Conservation (phyloP, 2,113 vertebrate genomes). For the Gnathonemus echidnorhynchus region DNA sequence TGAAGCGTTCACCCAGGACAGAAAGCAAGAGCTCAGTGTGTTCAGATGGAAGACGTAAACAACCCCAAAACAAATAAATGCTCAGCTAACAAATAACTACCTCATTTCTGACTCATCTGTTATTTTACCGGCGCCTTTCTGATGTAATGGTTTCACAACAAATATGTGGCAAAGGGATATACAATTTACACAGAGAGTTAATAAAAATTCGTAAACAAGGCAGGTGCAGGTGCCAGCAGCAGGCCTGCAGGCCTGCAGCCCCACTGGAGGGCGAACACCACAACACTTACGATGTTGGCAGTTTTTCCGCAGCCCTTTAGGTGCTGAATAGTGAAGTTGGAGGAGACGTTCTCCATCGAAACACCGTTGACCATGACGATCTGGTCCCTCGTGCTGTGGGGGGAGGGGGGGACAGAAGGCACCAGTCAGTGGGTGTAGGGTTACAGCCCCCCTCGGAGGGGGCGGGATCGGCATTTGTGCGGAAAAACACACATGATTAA, state of each 20-base stretch:
- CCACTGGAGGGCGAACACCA: neutral
- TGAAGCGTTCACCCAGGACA: neutral
- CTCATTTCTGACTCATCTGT: neutral
- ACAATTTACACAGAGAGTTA: neutral
- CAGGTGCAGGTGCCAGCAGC: no score
- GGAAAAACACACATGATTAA: neutral
- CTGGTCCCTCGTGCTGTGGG: conserved; percentile 73
- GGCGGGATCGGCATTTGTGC: neutral
- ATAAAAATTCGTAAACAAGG: neutral
- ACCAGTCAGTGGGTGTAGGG: neutral
- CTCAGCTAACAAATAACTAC: neutral
- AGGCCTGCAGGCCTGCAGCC: neutral
- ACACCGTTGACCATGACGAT: conserved; percentile 93
- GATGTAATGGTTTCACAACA: neutral
- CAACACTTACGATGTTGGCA: conserved; percentile 77
- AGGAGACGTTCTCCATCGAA: conserved; percentile 77
- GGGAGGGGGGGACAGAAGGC: neutral
- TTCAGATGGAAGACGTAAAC: neutral
- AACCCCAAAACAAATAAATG: neutral
- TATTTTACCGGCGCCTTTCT: neutral
- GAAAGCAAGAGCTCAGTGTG: neutral
- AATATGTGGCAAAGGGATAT: neutral
- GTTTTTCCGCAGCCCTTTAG: conserved; percentile 76
- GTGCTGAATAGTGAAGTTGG: conserved; percentile 77
- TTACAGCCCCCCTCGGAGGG: neutral